Evolutionary conservation across 2,888 invertebrate species (phyloP).

Genomic region (Spisula subtruncata): DNA sequence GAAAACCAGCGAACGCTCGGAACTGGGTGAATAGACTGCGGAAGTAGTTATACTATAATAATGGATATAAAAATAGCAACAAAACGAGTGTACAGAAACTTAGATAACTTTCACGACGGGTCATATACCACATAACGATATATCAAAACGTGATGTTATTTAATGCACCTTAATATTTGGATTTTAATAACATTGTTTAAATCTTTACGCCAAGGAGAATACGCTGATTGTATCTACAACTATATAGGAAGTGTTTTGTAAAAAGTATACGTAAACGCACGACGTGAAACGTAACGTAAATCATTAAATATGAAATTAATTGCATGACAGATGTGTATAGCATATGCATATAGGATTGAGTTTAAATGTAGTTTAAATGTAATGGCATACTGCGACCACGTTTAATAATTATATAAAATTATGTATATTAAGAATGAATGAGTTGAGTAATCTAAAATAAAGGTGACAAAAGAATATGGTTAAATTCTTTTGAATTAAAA

Average conservation of each 20-base stretch:
- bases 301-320: conserved; percentile 13
- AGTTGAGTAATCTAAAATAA: neutral
- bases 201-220: neutral
- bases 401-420: neutral
- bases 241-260: conserved; percentile 5
- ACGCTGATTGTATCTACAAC: neutral
- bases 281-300: conserved; percentile 11
- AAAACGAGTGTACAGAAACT: neutral
- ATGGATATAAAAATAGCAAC: neutral
- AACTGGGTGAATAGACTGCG: neutral
- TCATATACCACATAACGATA: neutral
- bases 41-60: conserved; percentile 14
- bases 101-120: neutral
- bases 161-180: neutral
- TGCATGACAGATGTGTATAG: conserved; percentile 2
- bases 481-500: neutral
- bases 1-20: neutral
- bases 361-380: conserved; percentile 13
- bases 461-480: neutral
- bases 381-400: neutral
- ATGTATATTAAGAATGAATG: neutral
- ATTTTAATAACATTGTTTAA: conserved; percentile 13
- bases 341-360: conserved; percentile 22
- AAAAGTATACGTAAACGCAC: neutral
- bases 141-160: neutral